Base-by-base conservation (phyloP, 2,113 vertebrate genomes). In the Ciconia maguari region DNA sequence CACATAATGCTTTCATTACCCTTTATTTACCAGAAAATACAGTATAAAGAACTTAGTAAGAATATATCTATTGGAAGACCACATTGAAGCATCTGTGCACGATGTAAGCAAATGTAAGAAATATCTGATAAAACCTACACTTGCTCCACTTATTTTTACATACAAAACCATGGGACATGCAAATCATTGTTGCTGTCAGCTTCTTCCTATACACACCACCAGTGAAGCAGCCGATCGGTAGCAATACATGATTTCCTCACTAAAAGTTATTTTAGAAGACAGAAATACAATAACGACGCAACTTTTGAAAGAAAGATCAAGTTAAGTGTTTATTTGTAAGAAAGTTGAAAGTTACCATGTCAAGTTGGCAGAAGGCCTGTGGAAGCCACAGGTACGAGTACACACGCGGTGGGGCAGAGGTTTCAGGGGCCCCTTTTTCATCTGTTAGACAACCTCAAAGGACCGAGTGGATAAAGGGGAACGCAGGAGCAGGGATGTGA, bases 331-430 rank as follows among this genome's bases (percentile, higher is more conserved):
- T 34, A 16, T 29, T 17, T 12, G 46, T 20, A 19, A 24, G 80
- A 9, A 48, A 57, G 55, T 3, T 30, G 5, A 13, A 5, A 30
- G 68, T 29, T 24, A 29, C 11, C 7, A 17, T 0, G 7, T 12
- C 36, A 7, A 16, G 60, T 0, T 9, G 46, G 52, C 51, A 25
- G 62, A 38, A 49, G 49, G 30, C 26, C 44, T 4, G 21, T 9
- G 64, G 44, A 34, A 83, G 48, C 13, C 13, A 29, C 3, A 8
- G 65, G 46, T 30, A n/a, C 0, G 4, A 54, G 36, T 4, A 29
- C 3, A 21, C 20, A 3, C 0, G 0, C n/a, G n/a, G 46, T 18
- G 54, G 14, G 55, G 15, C 48, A 46, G 44, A 64, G 51, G 32
- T 36, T 44, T 58, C 21, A 21, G 29, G 36, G 55, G 15, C 32